Evolutionary conservation across 2,888 invertebrate species (phyloP).

Genomic region (Julus scanicus): DNA sequence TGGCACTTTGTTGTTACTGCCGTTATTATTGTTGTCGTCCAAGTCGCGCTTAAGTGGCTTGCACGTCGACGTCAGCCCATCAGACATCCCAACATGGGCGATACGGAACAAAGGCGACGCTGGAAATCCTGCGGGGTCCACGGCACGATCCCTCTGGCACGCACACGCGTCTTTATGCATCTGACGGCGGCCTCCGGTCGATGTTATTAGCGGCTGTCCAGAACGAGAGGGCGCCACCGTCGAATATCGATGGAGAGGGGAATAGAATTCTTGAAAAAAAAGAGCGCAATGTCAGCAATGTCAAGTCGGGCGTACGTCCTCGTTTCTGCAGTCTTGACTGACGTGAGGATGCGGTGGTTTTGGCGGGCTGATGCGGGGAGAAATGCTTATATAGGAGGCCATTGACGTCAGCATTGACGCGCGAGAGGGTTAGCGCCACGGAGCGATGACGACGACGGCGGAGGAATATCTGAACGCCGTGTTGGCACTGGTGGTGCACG

Average conservation of each 20-base stretch:
- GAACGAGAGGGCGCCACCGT: not conserved
- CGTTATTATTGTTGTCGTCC: not conserved
- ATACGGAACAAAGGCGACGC: not conserved
- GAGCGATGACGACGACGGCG: not conserved
- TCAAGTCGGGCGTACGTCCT: not conserved
- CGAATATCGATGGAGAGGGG: not conserved
- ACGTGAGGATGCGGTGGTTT: not conserved
- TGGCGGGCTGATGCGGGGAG: not conserved
- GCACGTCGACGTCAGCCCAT: not conserved
- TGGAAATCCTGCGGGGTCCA: not conserved
- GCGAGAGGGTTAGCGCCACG: not conserved
- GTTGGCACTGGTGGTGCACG: not conserved
- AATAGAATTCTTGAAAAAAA: not conserved
- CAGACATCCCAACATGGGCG: not conserved
- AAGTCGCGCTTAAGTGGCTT: not conserved
- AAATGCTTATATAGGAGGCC: not conserved
- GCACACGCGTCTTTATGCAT: conserved; percentile 28
- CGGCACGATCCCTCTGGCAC: not conserved
- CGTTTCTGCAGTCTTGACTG: not conserved
- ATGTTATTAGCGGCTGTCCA: not conserved
- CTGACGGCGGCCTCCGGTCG: not conserved
- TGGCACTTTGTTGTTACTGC: not conserved
- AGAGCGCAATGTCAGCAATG: not conserved
- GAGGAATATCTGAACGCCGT: not conserved
- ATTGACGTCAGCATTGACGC: conserved; percentile 29